Base-by-base conservation (phyloP, 2,797 vertebrate species). In the Kryptopterus vitreolus region DNA sequence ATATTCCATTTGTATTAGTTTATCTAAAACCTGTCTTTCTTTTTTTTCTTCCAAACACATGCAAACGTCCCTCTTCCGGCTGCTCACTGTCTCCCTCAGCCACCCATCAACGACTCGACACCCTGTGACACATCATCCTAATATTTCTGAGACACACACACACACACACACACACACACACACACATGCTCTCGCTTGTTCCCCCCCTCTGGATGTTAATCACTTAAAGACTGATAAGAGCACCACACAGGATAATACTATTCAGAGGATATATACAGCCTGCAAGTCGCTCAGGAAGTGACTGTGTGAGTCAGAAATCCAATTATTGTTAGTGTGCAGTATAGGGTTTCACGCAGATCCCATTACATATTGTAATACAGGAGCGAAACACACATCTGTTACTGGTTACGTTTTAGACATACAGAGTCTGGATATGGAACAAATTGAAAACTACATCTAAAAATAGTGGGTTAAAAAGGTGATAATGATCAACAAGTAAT, bases 41-140 rank as follows among this genome's bases (percentile, higher is more conserved):
- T 72, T 57, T 57, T 9, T 38, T 31, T 7, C 3, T 66, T 79
- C 15, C 24, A 74, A 38, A 65, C 55, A 66, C 3, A 65, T 77
- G 7, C 55, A 1, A 52, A 35, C 48, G 50, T 79, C 68, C 76
- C 63, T 68, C 63, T 68, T 29, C 16, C 22, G 75, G 57, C 77
- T 82, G 50, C 76, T 69, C 20, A 43, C 38, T 61, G 74, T 66
- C 52, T 46, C 72, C 24, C 52, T 55, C 74, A 50, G 77, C 81
- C 77, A 62, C 12, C 46, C 73, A 81, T 81, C 5, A 46, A 52
- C 26, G 71, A 18, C 63, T 57, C 18, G 55, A 70, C 75, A 66
- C 78, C 71, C 77, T 80, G 59, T 87, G 86, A 87, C 84, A 87
- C 84, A 86, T 87, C 83, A 18, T 10, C 12, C 66, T 85, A 50